Percentiles rank a stretch among this genome's conserved stretches.
Conservation (phyloP, 2,113 vertebrate species). For the Microcebus jonahi region DNA sequence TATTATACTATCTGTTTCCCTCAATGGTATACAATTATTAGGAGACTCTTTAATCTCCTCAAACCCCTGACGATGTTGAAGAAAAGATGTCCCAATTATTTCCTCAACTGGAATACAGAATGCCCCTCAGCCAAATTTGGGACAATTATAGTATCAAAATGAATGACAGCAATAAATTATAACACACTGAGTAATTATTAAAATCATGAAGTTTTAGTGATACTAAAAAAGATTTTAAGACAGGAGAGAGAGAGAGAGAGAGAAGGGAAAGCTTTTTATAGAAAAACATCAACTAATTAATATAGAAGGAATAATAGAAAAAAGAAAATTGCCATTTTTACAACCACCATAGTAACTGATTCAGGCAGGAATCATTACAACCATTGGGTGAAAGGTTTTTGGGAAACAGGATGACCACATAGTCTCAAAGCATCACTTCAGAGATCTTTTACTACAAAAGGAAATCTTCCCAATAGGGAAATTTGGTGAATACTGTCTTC, state of each 20-base stretch:
- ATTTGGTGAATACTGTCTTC: too few species aligned
- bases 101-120: not conserved
- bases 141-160: not conserved
- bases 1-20: not conserved
- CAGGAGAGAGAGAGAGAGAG: not conserved
- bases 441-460: not conserved
- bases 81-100: not conserved
- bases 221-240: not conserved
- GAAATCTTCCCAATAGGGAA: not conserved
- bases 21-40: not conserved
- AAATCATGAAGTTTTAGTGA: slow-evolving; percentile 1
- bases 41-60: not conserved
- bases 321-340: slow-evolving; percentile 2
- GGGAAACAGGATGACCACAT: not conserved
- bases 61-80: not conserved
- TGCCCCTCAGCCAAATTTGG: not conserved
- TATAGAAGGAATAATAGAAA: not conserved
- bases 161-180: not conserved
- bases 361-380: not conserved
- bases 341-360: not conserved
- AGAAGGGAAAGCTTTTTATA: not conserved
- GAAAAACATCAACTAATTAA: not conserved
- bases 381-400: not conserved
- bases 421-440: not conserved
- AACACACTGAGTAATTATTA: not conserved